Conservation (phyloP, 2,888 invertebrate genomes). For the Dione vanillae region DNA sequence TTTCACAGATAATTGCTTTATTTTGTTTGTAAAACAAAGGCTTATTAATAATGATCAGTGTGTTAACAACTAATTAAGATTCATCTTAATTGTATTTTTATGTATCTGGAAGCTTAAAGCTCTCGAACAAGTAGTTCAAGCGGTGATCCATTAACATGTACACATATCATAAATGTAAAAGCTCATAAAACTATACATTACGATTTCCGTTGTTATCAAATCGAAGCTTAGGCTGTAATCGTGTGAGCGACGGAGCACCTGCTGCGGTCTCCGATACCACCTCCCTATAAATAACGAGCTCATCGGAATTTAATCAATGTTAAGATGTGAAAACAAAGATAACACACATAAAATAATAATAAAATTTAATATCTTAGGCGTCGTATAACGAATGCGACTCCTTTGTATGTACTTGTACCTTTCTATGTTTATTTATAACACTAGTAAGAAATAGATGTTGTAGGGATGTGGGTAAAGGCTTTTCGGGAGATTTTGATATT, state of each 20-base stretch:
- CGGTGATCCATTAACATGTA: conserved; percentile 35
- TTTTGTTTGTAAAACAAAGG: no score
- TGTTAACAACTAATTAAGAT: no score
- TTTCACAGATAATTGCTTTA: no score
- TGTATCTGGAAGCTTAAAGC: neutral
- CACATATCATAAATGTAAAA: conserved; percentile 43
- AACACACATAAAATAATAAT: conserved; percentile 2
- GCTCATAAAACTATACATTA: conserved; percentile 43
- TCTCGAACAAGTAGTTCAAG: neutral
- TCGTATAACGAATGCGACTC: neutral
- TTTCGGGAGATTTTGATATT: no score
- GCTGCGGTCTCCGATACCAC: neutral
- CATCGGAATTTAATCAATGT: conserved; percentile 19
- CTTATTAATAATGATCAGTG: no score
- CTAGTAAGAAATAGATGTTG: no score
- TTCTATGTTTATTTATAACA: no score
- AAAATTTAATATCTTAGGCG: neutral
- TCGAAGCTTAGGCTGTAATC: conserved; percentile 38
- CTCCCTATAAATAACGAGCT: conserved; percentile 20
- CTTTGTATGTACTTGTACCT: neutral
- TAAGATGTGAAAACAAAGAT: conserved; percentile 15
- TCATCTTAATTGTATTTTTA: no score
- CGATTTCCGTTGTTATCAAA: conserved; percentile 40
- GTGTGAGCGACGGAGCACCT: conserved; percentile 34
- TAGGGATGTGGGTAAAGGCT: no score